These are phyloP conservation scores for Amphipyra tragopoginis DNA, from an alignment of 2,888 invertebrate species.

Conservation along the genomic window DNA sequence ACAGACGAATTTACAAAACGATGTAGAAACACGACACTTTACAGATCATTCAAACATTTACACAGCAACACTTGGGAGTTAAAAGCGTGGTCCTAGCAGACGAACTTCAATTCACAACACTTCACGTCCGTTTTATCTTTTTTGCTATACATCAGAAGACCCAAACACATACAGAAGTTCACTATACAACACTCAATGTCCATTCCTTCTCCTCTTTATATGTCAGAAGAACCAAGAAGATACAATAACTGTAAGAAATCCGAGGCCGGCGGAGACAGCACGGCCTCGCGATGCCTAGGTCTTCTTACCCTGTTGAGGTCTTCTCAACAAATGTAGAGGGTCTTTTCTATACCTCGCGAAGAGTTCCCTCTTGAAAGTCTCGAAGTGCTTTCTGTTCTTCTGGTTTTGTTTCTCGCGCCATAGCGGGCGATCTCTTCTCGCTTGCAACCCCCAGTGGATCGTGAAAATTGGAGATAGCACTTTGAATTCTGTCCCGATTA, in stretches of 20 bases:
- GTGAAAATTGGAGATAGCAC: conserved; percentile 97
- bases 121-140: conserved; percentile 1
- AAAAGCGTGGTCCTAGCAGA: conserved; percentile 5
- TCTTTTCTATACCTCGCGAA: conserved; percentile 93
- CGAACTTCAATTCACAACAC: conserved; percentile 19
- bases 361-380: conserved; percentile 95
- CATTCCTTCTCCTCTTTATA: conserved; percentile 26
- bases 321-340: conserved; percentile 86
- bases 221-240: conserved; percentile 65
- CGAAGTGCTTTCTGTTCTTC: conserved; percentile 94
- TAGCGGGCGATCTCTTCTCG: conserved; percentile 93
- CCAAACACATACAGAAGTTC: conserved; percentile 18
- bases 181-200: conserved; percentile 18
- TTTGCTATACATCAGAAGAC: conserved; percentile 14
- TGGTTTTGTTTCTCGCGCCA: conserved; percentile 97
- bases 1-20: conserved; percentile 19
- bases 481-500: conserved; percentile 96
- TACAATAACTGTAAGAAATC: conserved; percentile 59
- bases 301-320: conserved; percentile 79
- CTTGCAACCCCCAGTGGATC: conserved; percentile 96
- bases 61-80: neutral
- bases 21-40: conserved; percentile 20
- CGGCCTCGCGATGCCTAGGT: conserved; percentile 88
- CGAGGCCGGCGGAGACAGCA: conserved; percentile 80
- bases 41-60: conserved; percentile 12